Evolutionary conservation across 1,140 invertebrate genomes (phyloP).

Genomic region (Coptotermes formosanus): DNA sequence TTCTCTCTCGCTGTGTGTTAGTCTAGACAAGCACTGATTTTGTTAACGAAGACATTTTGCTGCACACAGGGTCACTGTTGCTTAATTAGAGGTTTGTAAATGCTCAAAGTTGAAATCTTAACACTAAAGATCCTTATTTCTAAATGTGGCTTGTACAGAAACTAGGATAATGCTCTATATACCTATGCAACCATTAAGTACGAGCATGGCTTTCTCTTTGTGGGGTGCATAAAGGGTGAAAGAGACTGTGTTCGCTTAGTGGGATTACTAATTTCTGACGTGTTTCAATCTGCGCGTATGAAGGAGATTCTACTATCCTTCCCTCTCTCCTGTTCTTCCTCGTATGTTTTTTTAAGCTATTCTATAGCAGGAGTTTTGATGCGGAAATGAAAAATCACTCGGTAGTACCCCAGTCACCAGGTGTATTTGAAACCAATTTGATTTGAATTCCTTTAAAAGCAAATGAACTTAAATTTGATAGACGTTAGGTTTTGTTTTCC

Average conservation of each 20-base stretch:
- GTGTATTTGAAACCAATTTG: too few species aligned
- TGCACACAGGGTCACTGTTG: neutral
- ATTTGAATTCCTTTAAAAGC: too few species aligned
- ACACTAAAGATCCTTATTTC: neutral
- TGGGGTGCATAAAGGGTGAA: neutral
- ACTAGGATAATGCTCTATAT: neutral
- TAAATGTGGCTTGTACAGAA: neutral
- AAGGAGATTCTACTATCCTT: neutral
- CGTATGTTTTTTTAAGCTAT: neutral
- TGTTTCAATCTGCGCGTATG: neutral
- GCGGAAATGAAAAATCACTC: too few species aligned
- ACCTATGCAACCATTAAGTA: neutral
- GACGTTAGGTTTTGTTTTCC: too few species aligned
- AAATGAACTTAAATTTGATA: too few species aligned
- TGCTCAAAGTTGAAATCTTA: neutral
- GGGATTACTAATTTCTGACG: neutral
- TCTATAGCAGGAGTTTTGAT: neutral
- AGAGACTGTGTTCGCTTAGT: neutral
- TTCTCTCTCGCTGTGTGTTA: too few species aligned
- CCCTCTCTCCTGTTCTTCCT: neutral
- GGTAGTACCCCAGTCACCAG: too few species aligned
- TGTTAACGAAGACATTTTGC: neutral
- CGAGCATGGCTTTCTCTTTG: neutral
- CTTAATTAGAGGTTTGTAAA: neutral
- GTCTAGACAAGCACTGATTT: neutral